Conservation (phyloP, 2,888 invertebrate species). For the Stramonita haemastoma region DNA sequence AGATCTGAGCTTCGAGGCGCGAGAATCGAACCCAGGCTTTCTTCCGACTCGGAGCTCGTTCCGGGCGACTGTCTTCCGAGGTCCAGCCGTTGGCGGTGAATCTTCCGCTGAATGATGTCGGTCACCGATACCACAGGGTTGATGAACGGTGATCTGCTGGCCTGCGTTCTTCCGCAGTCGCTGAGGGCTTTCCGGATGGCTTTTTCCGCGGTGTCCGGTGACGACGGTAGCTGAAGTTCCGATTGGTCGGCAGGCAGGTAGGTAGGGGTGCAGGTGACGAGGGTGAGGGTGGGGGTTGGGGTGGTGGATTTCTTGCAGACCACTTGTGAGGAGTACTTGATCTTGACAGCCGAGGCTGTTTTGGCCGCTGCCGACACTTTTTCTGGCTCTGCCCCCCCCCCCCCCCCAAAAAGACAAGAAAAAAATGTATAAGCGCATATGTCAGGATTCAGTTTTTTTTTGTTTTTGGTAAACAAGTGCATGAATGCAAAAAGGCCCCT, state of each 20-base stretch:
- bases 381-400: slow-evolving; percentile 29
- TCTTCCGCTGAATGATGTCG: slow-evolving; percentile 35
- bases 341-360: slow-evolving; percentile 69
- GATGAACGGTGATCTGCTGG: background rate
- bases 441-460: too few species aligned
- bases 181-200: slow-evolving; percentile 11
- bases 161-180: background rate
- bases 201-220: slow-evolving; percentile 24
- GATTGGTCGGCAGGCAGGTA: background rate
- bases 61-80: too few species aligned
- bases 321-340: slow-evolving; percentile 69
- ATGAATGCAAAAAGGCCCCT: too few species aligned
- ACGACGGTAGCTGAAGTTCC: background rate
- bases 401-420: too few species aligned
- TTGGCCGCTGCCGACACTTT: slow-evolving; percentile 55
- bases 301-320: slow-evolving; percentile 51
- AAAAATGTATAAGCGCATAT: too few species aligned
- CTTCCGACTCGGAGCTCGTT: too few species aligned
- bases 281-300: background rate
- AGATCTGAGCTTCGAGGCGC: too few species aligned
- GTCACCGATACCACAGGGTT: slow-evolving; percentile 1
- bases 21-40: too few species aligned
- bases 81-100: too few species aligned
- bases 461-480: too few species aligned
- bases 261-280: background rate